Evolutionary conservation across 1,140 invertebrate genomes (phyloP).

Genomic region (Neodiprion virginianus): DNA sequence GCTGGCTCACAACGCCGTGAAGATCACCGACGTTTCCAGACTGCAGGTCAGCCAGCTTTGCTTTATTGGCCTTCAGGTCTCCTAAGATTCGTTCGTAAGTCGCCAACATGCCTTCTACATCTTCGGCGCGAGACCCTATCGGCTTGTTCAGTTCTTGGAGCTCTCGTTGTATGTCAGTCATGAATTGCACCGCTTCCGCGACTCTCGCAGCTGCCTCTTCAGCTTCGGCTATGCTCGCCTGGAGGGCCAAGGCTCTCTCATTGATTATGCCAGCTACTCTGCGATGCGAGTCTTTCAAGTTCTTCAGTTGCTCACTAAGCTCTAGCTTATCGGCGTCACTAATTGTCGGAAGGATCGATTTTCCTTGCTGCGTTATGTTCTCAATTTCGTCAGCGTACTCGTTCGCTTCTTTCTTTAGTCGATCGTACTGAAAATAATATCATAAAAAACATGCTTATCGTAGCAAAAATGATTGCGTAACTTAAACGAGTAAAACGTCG

Average conservation of each 20-base stretch:
- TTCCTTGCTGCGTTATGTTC: conserved; percentile 79
- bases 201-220: conserved; percentile 79
- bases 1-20: conserved; percentile 77
- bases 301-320: conserved; percentile 78
- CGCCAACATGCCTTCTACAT: conserved; percentile 79
- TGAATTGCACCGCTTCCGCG: conserved; percentile 79
- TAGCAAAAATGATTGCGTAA: conserved; percentile 10
- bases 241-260: conserved; percentile 75
- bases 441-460: neutral
- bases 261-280: conserved; percentile 77
- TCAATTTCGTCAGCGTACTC: conserved; percentile 74
- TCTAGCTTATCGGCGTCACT: conserved; percentile 84
- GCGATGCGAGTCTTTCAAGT: conserved; percentile 77
- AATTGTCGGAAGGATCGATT: conserved; percentile 79
- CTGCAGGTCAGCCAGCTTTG: conserved; percentile 79
- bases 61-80: conserved; percentile 82
- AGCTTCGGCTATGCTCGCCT: conserved; percentile 79
- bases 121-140: conserved; percentile 83
- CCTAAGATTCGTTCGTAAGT: conserved; percentile 81
- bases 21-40: conserved; percentile 77
- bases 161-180: conserved; percentile 82
- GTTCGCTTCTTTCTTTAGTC: conserved; percentile 77
- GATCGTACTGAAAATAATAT: conserved; percentile 69
- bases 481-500: neutral
- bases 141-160: conserved; percentile 84